Conservation (phyloP, 2,797 vertebrate species). For the Varecia variegata region DNA sequence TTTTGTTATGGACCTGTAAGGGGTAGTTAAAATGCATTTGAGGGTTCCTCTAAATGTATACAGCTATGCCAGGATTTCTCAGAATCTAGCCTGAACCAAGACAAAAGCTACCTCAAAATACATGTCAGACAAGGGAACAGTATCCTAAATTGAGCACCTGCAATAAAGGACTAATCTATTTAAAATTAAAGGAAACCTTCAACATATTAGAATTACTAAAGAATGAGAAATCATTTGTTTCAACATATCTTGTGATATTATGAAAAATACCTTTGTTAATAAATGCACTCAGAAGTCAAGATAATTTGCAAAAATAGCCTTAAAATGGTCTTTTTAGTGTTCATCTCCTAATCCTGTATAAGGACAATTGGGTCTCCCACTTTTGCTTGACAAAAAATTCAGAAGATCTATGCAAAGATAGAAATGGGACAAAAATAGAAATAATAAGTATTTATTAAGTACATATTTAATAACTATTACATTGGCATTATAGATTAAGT, state of each 20-base stretch:
- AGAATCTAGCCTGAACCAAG: slow-evolving; percentile 51
- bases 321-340: background rate
- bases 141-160: background rate
- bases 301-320: slow-evolving; percentile 52
- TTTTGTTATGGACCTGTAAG: slow-evolving; percentile 6
- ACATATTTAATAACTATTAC: background rate
- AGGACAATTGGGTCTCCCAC: slow-evolving; percentile 47
- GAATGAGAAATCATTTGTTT: background rate
- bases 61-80: slow-evolving; percentile 45
- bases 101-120: slow-evolving; percentile 30
- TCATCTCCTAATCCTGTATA: background rate
- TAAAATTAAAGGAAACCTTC: background rate
- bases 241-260: rapidly evolving
- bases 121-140: background rate
- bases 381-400: slow-evolving; percentile 59
- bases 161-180: background rate
- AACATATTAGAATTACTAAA: background rate
- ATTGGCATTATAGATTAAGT: background rate
- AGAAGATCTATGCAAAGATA: slow-evolving; percentile 27
- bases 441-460: background rate
- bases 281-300: slow-evolving; percentile 40
- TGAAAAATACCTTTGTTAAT: background rate
- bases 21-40: slow-evolving; percentile 42
- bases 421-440: slow-evolving; percentile 29
- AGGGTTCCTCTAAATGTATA: background rate